Conservation (phyloP, 2,797 vertebrate species). For the Gymnocypris eckloni region DNA sequence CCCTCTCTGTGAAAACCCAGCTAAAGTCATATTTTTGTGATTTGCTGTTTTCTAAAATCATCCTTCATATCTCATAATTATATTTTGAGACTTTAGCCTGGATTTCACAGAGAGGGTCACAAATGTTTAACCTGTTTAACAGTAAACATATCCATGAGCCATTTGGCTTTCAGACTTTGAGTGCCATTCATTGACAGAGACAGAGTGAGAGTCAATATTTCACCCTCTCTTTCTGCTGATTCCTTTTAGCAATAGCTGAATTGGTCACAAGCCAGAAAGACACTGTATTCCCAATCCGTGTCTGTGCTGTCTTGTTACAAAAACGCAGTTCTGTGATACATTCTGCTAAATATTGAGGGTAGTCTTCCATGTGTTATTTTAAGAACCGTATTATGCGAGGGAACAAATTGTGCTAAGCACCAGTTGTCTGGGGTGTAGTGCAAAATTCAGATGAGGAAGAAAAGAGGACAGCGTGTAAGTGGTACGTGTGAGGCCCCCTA, state of each 20-base stretch:
- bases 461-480: constrained; percentile 26
- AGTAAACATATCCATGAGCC: background rate
- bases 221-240: background rate
- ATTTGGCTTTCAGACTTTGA: background rate
- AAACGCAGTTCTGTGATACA: background rate
- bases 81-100: too few relatives aligned
- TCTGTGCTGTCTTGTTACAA: constrained; percentile 49
- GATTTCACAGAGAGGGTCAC: background rate
- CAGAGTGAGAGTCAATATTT: background rate
- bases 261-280: constrained; percentile 14
- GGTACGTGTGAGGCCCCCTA: constrained; percentile 44
- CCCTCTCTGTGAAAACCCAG: too few relatives aligned
- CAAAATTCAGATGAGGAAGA: constrained; percentile 34
- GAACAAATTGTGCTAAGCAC: constrained; percentile 33
- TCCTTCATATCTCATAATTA: too few relatives aligned
- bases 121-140: background rate
- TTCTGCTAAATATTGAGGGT: constrained; percentile 46
- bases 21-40: too few relatives aligned
- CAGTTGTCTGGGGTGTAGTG: constrained; percentile 10
- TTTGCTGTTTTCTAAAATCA: too few relatives aligned
- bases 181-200: background rate
- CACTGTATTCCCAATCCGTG: constrained; percentile 9
- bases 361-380: constrained; percentile 50
- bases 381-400: constrained; percentile 48
- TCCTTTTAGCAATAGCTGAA: background rate